These are phyloP conservation scores for Thalassaphorura encarpata DNA, from an alignment of 1,140 invertebrate genomes.

Conservation along the genomic window DNA sequence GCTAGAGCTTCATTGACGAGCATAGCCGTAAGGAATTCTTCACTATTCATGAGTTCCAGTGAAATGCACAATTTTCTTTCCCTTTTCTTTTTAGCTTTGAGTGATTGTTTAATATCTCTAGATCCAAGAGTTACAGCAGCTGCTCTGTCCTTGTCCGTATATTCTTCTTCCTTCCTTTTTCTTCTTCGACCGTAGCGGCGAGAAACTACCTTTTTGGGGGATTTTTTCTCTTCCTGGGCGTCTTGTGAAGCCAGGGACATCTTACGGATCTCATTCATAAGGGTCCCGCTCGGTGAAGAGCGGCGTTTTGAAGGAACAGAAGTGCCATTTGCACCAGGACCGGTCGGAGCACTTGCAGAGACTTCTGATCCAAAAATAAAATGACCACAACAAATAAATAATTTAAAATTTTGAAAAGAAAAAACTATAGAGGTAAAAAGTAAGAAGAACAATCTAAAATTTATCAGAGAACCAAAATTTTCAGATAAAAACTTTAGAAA, in stretches of 20 bases:
- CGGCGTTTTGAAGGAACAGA: neutral
- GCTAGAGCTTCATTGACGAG: conserved; percentile 37
- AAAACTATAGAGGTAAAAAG: too few relatives aligned
- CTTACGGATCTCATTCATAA: conserved; percentile 31
- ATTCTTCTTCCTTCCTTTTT: conserved; percentile 55
- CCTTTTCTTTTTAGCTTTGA: conserved; percentile 65
- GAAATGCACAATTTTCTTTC: conserved; percentile 53
- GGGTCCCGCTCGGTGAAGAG: conserved; percentile 10
- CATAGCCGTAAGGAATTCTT: conserved; percentile 63
- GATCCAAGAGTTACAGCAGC: conserved; percentile 74
- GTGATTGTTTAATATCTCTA: conserved; percentile 70
- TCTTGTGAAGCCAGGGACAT: conserved; percentile 32
- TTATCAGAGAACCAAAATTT: too few relatives aligned
- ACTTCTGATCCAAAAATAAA: too few relatives aligned
- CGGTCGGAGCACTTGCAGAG: too few relatives aligned
- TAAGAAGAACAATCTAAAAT: too few relatives aligned
- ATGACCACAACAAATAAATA: too few relatives aligned
- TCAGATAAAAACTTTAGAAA: too few relatives aligned
- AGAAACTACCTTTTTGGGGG: neutral
- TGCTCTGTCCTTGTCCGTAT: conserved; percentile 80
- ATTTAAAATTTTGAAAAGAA: too few relatives aligned
- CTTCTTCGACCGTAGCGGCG: conserved; percentile 2
- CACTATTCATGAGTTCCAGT: conserved; percentile 53
- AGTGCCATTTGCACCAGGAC: neutral
- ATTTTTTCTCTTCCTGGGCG: conserved; percentile 24